Conservation (phyloP, 2,113 vertebrate species). For the Solenodon paradoxus region DNA sequence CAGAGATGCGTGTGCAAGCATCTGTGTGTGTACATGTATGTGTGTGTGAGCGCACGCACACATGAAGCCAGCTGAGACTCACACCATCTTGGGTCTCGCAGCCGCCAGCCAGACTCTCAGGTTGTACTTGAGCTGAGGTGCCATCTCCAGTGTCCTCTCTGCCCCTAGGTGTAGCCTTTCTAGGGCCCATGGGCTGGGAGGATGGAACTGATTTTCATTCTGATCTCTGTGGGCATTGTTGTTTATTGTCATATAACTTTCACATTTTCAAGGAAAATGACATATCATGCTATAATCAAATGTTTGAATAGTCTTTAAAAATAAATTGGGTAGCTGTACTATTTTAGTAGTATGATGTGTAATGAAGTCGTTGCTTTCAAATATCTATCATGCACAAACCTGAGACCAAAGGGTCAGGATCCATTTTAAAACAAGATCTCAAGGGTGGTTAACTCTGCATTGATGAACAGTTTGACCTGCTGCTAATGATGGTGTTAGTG, state of each 20-base stretch:
- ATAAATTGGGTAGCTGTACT: background rate
- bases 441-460: background rate
- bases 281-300: background rate
- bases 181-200: background rate
- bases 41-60: too few species aligned
- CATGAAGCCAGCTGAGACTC: too few species aligned
- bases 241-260: background rate
- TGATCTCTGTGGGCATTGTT: background rate
- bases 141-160: background rate
- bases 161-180: background rate
- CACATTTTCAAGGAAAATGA: background rate
- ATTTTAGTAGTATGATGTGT: background rate
- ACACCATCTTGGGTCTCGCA: too few species aligned
- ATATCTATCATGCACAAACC: background rate
- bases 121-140: background rate
- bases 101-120: too few species aligned
- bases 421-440: background rate
- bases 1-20: too few species aligned
- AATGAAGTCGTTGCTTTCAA: background rate
- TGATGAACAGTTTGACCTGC: background rate
- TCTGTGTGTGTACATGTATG: too few species aligned
- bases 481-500: background rate
- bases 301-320: background rate
- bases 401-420: background rate
- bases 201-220: background rate